Evolutionary conservation across 2,888 invertebrate genomes (phyloP), one percentile per base, ranked within the genome.

Genomic region (Acrobasis suavella): DNA sequence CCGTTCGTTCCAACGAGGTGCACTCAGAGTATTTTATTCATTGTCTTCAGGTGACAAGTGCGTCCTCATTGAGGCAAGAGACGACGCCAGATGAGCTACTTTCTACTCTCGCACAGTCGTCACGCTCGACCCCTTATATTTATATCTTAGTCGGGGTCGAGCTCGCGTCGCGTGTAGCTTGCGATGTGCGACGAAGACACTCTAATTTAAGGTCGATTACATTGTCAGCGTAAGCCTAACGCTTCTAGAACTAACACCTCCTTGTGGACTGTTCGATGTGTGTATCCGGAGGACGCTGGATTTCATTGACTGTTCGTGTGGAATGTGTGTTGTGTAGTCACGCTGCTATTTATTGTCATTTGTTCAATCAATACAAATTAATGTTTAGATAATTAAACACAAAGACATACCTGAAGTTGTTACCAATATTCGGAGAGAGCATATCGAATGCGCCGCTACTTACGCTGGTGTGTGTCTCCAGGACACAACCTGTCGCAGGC

Each of bases 401-500:
- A 68, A 66, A 66, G 65, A 63, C 64, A 67, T 64, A 63, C 64
- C 46, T 46, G 22, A 72, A 68, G 69, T 69, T 72, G 74, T 71
- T 75, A 64, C 69, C 75, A 74, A 76, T 75, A 76, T 69, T 74
- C 74, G 79, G 76, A 79, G 72, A 22, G 54, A n/a, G 55, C n/a
- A 66, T 69, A 72, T 72, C 76, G 86, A 85, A 84, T 78, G 79
- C 86, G 85, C 83, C 80, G 88, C 90, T 89, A 89, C 87, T 91
- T 83, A 90, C 78, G 84, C 81, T 89, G 87, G 87, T 92, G 80
- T 92, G 80, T 92, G 91, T 88, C 89, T 90, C 81, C 95, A 97
- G 97, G 97, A 94, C 97, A 97, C 95, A 97, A 97, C 94, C 94
- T 97, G 94, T 96, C 97, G 87, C 96, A 97, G 93, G 96, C 94